A percentile compares a stretch with the other conserved stretches of the same genome.
phyloP scores from a whole-genome alignment of 2,888 invertebrate species.

The Heliconius erato region DNA sequence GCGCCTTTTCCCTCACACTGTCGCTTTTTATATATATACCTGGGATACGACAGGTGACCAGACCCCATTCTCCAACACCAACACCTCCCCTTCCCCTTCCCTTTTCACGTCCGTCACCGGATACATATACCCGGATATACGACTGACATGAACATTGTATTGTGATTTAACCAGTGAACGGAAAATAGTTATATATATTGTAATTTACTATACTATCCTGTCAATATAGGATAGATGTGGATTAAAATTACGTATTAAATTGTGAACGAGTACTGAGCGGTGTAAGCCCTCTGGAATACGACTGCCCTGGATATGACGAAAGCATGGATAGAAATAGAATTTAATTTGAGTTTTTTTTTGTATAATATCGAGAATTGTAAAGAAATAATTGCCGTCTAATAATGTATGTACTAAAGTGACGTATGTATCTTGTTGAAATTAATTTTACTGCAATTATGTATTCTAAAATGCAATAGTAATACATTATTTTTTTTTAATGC shows the following conservation, averaged over 20 bases:
- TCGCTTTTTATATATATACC: background rate
- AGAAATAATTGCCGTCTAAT: background rate
- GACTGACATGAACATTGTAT: conserved; percentile 1
- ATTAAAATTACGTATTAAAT: background rate
- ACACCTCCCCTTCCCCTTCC: background rate
- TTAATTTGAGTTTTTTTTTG: background rate
- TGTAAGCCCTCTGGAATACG: conserved; percentile 1
- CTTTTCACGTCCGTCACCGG: background rate
- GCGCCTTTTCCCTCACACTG: background rate
- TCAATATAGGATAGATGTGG: background rate
- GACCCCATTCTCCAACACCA: background rate
- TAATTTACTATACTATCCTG: background rate
- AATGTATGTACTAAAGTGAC: background rate
- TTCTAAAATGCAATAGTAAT: conserved; percentile 1
- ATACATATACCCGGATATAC: conserved; percentile 14
- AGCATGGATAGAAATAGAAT: background rate
- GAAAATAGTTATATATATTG: background rate
- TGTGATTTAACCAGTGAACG: background rate
- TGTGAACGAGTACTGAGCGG: background rate
- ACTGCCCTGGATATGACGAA: conserved; percentile 1
- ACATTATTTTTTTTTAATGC: background rate
- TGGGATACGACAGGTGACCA: background rate
- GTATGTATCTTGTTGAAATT: background rate
- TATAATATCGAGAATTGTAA: background rate
- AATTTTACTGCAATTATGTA: background rate